A percentile compares a stretch with the other conserved stretches of the same genome.
These are phyloP conservation scores for Dilophus febrilis DNA, from an alignment of 2,888 invertebrate genomes.

Conservation along the genomic window DNA sequence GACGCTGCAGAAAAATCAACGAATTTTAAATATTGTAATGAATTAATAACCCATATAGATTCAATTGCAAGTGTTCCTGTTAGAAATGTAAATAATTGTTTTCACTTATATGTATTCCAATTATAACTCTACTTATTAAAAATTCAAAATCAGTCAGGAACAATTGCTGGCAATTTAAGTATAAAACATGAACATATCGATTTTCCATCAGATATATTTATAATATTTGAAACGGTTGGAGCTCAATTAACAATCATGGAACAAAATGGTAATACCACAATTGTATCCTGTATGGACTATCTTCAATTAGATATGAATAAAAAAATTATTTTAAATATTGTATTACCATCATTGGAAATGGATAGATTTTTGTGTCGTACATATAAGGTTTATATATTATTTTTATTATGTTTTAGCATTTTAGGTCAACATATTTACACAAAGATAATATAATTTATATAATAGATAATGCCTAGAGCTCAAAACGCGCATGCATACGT, in stretches of 20 bases:
- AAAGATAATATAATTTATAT: too few relatives aligned
- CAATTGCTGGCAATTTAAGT: slow-evolving; percentile 36
- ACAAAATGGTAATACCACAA: slow-evolving; percentile 4
- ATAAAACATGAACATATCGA: slow-evolving; percentile 34
- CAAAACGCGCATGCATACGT: slow-evolving; percentile 64
- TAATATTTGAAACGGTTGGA: slow-evolving; percentile 27
- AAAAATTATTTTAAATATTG: slow-evolving; percentile 19
- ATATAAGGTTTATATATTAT: slow-evolving; percentile 25
- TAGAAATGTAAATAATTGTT: slow-evolving; percentile 52
- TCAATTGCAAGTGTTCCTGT: slow-evolving; percentile 50
- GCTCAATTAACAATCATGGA: slow-evolving; percentile 26
- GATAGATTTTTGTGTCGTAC: slow-evolving; percentile 26
- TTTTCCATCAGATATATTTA: slow-evolving; percentile 37
- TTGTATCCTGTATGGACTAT: slow-evolving; percentile 11
- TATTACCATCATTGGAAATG: slow-evolving; percentile 14
- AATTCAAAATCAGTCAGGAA: slow-evolving; percentile 22
- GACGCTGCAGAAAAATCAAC: slow-evolving; percentile 21
- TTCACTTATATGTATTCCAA: too few relatives aligned
- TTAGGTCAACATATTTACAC: too few relatives aligned
- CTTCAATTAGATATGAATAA: slow-evolving; percentile 17
- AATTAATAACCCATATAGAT: slow-evolving; percentile 36
- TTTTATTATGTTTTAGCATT: slow-evolving; percentile 23
- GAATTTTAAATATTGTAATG: slow-evolving; percentile 37
- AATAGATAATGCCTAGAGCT: slow-evolving; percentile 49
- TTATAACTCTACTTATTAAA: slow-evolving; percentile 15